Conservation (phyloP, 2,797 vertebrate genomes). For the Novumbra hubbsi region DNA sequence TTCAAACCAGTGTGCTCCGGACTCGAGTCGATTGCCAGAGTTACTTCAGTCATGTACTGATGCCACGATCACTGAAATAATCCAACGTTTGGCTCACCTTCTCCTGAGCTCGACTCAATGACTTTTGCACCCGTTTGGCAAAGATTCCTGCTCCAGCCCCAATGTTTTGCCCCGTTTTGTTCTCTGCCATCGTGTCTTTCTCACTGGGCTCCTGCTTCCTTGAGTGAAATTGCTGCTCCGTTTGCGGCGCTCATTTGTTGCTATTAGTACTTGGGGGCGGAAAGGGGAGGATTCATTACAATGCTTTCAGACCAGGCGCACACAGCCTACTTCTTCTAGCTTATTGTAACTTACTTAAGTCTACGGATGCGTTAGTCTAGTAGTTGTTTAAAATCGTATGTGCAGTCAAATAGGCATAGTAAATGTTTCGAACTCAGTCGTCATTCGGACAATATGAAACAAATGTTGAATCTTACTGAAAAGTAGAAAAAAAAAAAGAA, state of each 20-base stretch:
- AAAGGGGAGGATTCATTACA: slow-evolving; percentile 22
- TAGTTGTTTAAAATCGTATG: too few species aligned
- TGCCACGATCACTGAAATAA: neutral
- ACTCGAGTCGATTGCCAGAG: too few species aligned
- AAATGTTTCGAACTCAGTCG: too few species aligned
- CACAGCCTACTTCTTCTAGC: too few species aligned
- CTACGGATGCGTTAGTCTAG: too few species aligned
- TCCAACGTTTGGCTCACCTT: slow-evolving; percentile 75
- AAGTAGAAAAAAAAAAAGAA: too few species aligned
- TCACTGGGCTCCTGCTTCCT: slow-evolving; percentile 4
- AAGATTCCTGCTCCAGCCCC: slow-evolving; percentile 86
- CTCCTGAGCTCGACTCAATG: slow-evolving; percentile 88
- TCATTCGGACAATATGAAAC: too few species aligned
- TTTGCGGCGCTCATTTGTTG: slow-evolving; percentile 29
- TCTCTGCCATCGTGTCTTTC: slow-evolving; percentile 81
- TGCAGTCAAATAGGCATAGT: too few species aligned
- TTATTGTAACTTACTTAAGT: too few species aligned
- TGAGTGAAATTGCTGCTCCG: neutral
- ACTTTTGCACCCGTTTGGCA: slow-evolving; percentile 91
- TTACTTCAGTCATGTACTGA: neutral
- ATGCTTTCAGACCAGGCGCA: slow-evolving; percentile 42
- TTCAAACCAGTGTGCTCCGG: too few species aligned
- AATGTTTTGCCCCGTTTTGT: slow-evolving; percentile 73
- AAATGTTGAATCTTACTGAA: too few species aligned
- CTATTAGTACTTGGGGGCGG: slow-evolving; percentile 22